Percentiles rank a stretch among this genome's conserved stretches.
Evolutionary conservation across 2,797 vertebrate species (phyloP).

Genomic region (Remorina albescens): DNA sequence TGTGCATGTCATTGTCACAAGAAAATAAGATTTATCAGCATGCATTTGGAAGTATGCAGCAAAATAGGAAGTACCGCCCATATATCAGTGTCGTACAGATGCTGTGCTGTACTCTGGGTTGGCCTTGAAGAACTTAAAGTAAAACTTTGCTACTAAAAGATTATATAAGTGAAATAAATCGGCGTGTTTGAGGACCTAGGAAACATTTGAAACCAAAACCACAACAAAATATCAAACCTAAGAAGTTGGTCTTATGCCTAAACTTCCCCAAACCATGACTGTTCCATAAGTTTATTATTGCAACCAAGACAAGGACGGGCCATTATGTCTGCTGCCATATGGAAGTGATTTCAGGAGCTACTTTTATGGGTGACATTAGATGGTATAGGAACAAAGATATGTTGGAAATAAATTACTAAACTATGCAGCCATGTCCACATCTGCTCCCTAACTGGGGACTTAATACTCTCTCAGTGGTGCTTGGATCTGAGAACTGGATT

Average conservation of each 20-base stretch:
- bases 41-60: neutral
- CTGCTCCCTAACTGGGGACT: neutral
- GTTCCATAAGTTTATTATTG: neutral
- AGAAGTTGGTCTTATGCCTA: neutral
- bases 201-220: neutral
- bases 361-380: neutral
- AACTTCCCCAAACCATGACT: neutral
- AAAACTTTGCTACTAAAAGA: neutral
- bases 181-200: neutral
- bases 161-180: neutral
- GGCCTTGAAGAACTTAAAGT: neutral
- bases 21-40: too few relatives aligned
- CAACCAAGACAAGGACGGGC: neutral
- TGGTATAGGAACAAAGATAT: neutral
- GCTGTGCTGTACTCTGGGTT: neutral
- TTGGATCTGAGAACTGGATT: neutral
- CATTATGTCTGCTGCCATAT: neutral
- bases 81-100: neutral
- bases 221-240: neutral
- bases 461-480: neutral
- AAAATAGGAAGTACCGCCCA: too few relatives aligned
- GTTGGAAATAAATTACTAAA: neutral
- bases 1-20: neutral
- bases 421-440: neutral
- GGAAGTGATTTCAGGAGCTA: neutral